Base-by-base conservation (phyloP, 2,888 invertebrate species). In the Amphipyra tragopoginis region DNA sequence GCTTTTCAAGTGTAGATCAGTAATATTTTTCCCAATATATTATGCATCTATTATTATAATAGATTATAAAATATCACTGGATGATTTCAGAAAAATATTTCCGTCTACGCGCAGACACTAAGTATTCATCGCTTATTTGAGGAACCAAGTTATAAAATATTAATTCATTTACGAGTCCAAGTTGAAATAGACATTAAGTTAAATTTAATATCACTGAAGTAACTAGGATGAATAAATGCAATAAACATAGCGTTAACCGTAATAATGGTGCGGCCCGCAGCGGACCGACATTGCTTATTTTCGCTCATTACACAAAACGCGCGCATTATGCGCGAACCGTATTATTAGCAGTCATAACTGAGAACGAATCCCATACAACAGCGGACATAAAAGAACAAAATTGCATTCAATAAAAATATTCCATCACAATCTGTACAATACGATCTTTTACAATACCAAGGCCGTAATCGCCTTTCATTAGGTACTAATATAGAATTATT, bases 291-390 rank as follows among this genome's bases (percentile, higher is more conserved):
- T 72, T 61, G 57, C 60, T 71, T 73, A 75, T 81, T 82, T 81
- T 82, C 76, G 75, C 78, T 83, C 74, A 80, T 81, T 77, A 81
- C 64, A 82, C 80, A 80, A 80, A 84, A 66, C 71, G 67, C 70
- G 70, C 75, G 65, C 79, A 77, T 81, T 77, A 77, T 66, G 67
- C 66, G 52, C 77, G 64, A 75, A 77, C 70, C 73, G 65, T 85
- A 79, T 83, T 78, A 86, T 84, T 86, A 86, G 81, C 85, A 81
- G 80, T 79, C 83, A 79, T 85, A 84, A 85, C 80, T 73, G 74
- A 81, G 80, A 83, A 78, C 75, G 75, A 77, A 79, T 80, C 74
- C 80, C 78, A 81, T 81, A 80, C 79, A 81, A 79, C 62, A 65
- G 73, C 45, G 66, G 75, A 75, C 73, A 75, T 75, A 74, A 79